These are phyloP conservation scores for Alviniconcha strummeri DNA, from an alignment of 2,888 invertebrate genomes.

Conservation along the genomic window DNA sequence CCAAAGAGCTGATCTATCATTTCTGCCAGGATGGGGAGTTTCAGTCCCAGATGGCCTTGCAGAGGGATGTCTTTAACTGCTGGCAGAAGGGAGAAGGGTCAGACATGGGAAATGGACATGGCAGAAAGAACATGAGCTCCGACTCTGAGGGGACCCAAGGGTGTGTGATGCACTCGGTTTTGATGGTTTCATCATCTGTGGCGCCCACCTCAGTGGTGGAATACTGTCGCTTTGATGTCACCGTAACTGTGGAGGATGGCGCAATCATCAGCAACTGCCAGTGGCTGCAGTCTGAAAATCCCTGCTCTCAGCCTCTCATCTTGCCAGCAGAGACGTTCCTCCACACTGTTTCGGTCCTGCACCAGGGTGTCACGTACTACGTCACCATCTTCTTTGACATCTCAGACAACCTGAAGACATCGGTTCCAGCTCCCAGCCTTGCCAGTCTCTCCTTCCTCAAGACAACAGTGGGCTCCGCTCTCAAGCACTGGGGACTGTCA, in stretches of 20 bases:
- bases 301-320: neutral
- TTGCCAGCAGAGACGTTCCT: slow-evolving; percentile 65
- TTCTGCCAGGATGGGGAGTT: slow-evolving; percentile 62
- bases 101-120: slow-evolving; percentile 10
- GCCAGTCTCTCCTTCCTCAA: slow-evolving; percentile 52
- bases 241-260: slow-evolving; percentile 60
- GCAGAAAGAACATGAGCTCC: neutral
- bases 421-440: slow-evolving; percentile 38
- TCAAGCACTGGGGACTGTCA: slow-evolving; percentile 22
- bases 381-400: slow-evolving; percentile 67
- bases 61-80: slow-evolving; percentile 59
- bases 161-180: slow-evolving; percentile 68
- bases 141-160: slow-evolving; percentile 40
- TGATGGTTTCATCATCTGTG: slow-evolving; percentile 54
- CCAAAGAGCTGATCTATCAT: slow-evolving; percentile 68
- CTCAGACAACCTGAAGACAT: slow-evolving; percentile 69
- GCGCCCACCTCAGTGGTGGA: slow-evolving; percentile 66
- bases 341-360: slow-evolving; percentile 66
- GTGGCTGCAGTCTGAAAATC: slow-evolving; percentile 33
- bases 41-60: slow-evolving; percentile 58
- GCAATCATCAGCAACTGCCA: slow-evolving; percentile 73
- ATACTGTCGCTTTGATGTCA: slow-evolving; percentile 69
- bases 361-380: slow-evolving; percentile 49
- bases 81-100: slow-evolving; percentile 46
- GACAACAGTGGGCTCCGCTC: slow-evolving; percentile 10